These are phyloP conservation scores for Dicentrarchus labrax DNA, from an alignment of 2,113 vertebrate genomes.

Conservation along the genomic window DNA sequence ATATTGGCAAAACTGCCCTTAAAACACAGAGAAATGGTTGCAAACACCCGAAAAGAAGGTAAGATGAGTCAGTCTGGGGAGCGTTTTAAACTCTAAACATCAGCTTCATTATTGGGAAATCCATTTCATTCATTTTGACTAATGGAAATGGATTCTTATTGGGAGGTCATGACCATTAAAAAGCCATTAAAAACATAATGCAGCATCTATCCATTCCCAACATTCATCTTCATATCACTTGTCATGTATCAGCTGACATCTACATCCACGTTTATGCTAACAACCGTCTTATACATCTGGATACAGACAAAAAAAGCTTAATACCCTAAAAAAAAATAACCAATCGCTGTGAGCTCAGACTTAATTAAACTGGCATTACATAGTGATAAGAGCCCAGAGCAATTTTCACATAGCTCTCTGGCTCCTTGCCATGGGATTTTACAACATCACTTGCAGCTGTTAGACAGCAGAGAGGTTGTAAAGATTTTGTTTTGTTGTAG, in stretches of 20 bases:
- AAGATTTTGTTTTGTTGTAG: slow-evolving; percentile 32
- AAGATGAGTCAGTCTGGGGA: slow-evolving; percentile 62
- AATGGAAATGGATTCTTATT: slow-evolving; percentile 48
- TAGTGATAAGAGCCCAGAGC: slow-evolving; percentile 46
- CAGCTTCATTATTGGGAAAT: slow-evolving; percentile 34
- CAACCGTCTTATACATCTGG: slow-evolving; percentile 2
- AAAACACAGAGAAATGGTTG: slow-evolving; percentile 85
- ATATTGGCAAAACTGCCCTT: slow-evolving; percentile 86
- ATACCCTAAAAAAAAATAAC: slow-evolving; percentile 18
- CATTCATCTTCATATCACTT: slow-evolving; percentile 40
- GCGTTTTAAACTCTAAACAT: slow-evolving; percentile 42
- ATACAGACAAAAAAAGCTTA: not conserved
- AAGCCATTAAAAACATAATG: slow-evolving; percentile 47
- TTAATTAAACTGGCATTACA: slow-evolving; percentile 59
- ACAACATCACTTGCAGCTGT: slow-evolving; percentile 41
- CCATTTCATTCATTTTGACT: slow-evolving; percentile 50
- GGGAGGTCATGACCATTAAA: slow-evolving; percentile 57
- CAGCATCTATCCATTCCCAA: slow-evolving; percentile 43
- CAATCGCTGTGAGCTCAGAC: slow-evolving; percentile 34
- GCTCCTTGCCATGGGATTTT: slow-evolving; percentile 46
- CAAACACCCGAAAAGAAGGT: slow-evolving; percentile 86
- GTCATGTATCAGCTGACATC: slow-evolving; percentile 29
- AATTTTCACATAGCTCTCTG: slow-evolving; percentile 43
- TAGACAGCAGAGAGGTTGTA: slow-evolving; percentile 26
- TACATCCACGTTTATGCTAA: slow-evolving; percentile 13